phyloP scores from a whole-genome alignment of 1,140 invertebrate genomes.

The Drosophila athabasca region DNA sequence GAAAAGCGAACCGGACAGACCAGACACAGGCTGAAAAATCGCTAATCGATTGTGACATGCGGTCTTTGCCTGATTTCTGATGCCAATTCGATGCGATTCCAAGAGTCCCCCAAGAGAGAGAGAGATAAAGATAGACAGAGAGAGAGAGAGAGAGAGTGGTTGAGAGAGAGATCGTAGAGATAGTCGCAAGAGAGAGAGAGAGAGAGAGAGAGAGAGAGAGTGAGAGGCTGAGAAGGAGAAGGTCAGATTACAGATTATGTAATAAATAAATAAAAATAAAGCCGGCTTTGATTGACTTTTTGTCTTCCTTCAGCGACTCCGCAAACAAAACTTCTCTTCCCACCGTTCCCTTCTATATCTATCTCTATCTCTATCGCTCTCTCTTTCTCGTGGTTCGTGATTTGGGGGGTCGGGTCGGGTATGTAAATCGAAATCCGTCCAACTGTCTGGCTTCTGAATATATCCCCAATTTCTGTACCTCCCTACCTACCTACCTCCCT shows the following conservation, averaged over 20 bases:
- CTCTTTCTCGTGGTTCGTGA: background rate
- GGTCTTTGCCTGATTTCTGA: slow-evolving; percentile 68
- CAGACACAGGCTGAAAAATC: slow-evolving; percentile 47
- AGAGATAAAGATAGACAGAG: background rate
- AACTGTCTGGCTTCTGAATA: slow-evolving; percentile 1
- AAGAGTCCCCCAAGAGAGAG: slow-evolving; percentile 26
- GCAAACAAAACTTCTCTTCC: background rate
- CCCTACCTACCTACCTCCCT: background rate
- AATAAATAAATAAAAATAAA: slow-evolving; percentile 32
- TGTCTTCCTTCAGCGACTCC: too few relatives aligned
- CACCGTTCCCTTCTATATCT: background rate
- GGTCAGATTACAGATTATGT: slow-evolving; percentile 2
- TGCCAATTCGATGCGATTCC: slow-evolving; percentile 30
- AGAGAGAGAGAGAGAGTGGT: background rate
- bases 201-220: background rate
- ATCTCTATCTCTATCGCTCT: background rate
- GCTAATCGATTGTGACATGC: slow-evolving; percentile 61
- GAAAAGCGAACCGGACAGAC: slow-evolving; percentile 1
- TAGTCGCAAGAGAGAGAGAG: slow-evolving; percentile 8
- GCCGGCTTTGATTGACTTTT: background rate
- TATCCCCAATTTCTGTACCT: background rate
- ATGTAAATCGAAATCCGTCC: slow-evolving; percentile 53
- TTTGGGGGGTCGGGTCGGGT: slow-evolving; percentile 2
- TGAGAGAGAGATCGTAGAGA: background rate
- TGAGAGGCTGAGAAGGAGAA: background rate